These are phyloP conservation scores for Amblyopsis hoosieri DNA, from an alignment of 2,797 vertebrate species.

Conservation along the genomic window DNA sequence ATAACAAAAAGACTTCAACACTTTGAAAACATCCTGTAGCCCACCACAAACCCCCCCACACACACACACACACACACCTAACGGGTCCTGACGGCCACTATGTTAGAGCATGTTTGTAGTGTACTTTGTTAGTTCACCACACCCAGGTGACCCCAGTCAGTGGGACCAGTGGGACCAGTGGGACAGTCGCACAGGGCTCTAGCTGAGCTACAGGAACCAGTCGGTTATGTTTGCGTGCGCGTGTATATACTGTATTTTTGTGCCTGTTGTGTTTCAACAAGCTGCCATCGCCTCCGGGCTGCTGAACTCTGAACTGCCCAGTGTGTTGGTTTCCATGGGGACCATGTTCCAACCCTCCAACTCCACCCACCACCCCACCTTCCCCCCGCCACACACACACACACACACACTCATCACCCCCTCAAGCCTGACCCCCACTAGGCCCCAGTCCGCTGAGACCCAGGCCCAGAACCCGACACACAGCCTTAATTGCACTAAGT, in stretches of 20 bases:
- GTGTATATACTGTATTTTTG: constrained; percentile 7
- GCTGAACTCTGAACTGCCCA: constrained; percentile 47
- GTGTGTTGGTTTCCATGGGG: constrained; percentile 32
- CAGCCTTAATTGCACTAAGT: constrained; percentile 79
- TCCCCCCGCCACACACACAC: no score
- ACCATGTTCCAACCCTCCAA: constrained; percentile 1
- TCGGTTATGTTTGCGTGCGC: not conserved
- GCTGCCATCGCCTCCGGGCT: constrained; percentile 43
- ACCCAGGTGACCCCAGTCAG: no score
- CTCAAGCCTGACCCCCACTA: constrained; percentile 26
- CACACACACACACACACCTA: no score
- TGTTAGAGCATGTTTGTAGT: no score
- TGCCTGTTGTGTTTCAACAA: constrained; percentile 8
- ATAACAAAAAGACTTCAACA: no score
- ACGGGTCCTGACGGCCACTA: no score
- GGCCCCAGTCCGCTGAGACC: constrained; percentile 52
- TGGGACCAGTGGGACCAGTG: no score
- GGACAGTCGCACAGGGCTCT: no score
- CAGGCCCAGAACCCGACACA: constrained; percentile 64
- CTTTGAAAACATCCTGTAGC: no score
- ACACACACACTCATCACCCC: not conserved
- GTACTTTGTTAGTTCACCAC: no score
- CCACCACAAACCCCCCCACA: no score
- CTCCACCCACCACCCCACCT: not conserved
- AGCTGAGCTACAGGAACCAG: no score